Evolutionary conservation across 2,797 vertebrate genomes (phyloP).

Genomic region (Sebastes diploproa): DNA sequence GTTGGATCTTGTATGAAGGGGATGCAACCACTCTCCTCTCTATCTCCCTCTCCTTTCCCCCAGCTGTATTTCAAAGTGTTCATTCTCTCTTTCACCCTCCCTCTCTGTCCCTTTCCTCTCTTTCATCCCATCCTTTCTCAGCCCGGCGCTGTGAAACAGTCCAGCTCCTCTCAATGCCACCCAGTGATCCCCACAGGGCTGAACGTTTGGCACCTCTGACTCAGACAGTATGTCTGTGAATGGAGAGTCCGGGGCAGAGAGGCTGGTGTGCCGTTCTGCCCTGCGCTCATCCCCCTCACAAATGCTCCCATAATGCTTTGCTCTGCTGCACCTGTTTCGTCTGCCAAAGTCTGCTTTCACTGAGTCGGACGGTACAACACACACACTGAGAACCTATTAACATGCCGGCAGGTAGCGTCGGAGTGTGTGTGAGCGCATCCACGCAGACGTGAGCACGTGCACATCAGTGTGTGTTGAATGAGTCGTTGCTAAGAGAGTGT

Average conservation of each 20-base stretch:
- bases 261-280: neutral
- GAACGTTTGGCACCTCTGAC: constrained; percentile 63
- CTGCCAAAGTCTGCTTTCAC: constrained; percentile 21
- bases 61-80: constrained; percentile 1
- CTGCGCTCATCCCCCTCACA: constrained; percentile 9
- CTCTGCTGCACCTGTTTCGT: constrained; percentile 49
- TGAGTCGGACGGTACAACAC: constrained; percentile 14
- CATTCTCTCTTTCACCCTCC: neutral
- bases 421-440: neutral
- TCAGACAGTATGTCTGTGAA: constrained; percentile 54
- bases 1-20: constrained; percentile 5
- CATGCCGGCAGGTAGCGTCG: constrained; percentile 54
- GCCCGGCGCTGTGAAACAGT: constrained; percentile 19
- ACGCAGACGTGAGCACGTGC: neutral
- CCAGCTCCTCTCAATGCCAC: constrained; percentile 12
- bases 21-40: constrained; percentile 11
- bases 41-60: neutral
- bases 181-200: constrained; percentile 28
- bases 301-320: constrained; percentile 47
- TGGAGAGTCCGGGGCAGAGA: constrained; percentile 14
- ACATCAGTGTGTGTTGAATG: constrained; percentile 8
- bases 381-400: constrained; percentile 67
- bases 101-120: neutral
- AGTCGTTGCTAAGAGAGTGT: neutral
- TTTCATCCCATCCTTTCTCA: neutral